Base-by-base conservation (phyloP, 2,113 vertebrate genomes). In the Mystacornis crossleyi region DNA sequence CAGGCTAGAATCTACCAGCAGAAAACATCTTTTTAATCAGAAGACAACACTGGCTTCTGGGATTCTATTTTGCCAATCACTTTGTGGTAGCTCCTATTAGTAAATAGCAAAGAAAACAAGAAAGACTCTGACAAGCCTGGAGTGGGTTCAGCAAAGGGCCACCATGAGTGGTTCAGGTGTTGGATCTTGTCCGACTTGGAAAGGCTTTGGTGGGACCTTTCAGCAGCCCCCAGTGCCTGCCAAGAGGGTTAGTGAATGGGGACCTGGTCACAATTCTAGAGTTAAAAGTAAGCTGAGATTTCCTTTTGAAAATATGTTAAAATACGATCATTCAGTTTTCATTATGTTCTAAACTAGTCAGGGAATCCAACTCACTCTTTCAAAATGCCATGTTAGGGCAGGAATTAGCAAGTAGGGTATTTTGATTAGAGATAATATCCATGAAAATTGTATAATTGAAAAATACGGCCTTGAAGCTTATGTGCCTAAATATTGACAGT, bases 241-340 rank as follows among this genome's bases (percentile, higher is more conserved):
- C 11, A 7, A 29, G 24, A 5, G 19, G 3, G 3, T 36, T 40
- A 5, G 4, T 1, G 5, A 40, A 18, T 4, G 2, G 53, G 42
- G 51, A 74, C 40, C 9, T 34, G 19, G 45, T 66, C 64, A 38
- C 7, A 74, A 6, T 66, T 86, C 20, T 36, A 12, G 19, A 60
- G 9, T 36, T 80, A 67, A 88, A 71, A 70, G 28, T 57, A 55
- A 87, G 8, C 3, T 38, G 43, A 71, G 5, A 36, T 80, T 71
- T 74, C 20, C 9, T 20, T 58, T 51, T 55, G 34, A 69, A 71
- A 77, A 43, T 47, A 42, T n/a, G 8, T 40, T 75, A 80, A 58
- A 40, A 36, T 33, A 51, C 23, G 31, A 23, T 31, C 7, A 45
- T 60, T 58, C 24, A 0, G 4, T 50, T 89, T 80, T 81, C 23